Evolutionary conservation across 1,140 invertebrate species (phyloP), one percentile per base, ranked within the genome.

Genomic region (Drosophila nasuta): DNA sequence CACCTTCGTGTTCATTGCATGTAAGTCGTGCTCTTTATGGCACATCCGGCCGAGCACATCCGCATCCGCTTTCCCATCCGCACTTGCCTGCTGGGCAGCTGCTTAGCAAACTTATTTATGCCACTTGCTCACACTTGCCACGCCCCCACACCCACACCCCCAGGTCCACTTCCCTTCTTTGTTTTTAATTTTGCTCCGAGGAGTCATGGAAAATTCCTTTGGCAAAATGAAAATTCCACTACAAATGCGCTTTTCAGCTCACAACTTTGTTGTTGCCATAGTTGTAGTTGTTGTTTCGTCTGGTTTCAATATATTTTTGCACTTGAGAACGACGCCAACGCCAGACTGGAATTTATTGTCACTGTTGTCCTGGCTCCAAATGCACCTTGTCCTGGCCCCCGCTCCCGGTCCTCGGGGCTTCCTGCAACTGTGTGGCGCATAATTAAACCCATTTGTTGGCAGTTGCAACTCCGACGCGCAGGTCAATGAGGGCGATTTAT

Each of bases 181-280:
- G 82, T 87, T 87, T 82, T 87, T 77, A 71, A 76, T 76, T 79
- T 62, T 58, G 63, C 57, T 75, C 45, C 3, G 49, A 62, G 60
- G 43, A 76, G 58, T 56, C 13, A 58, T 66, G 66, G 59, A 57
- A 79, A 82, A 87, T 80, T 83, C 80, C 85, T 82, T 79, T 83
- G 83, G 83, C 74, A 83, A 87, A 88, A 87, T 87, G 83, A 88
- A 80, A 88, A 87, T 87, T 87, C 85, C 77, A 83, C 77, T 65
- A 28, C 13, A 65, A 65, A 38, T 35, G 57, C 41, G 28, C 25
- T 65, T 63, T 57, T 20, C 60, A 38, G 17, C 52, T 79, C 63
- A 64, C 49, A 71, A 62, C 35, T 46, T 54, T 56, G 30, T 71
- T 33, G 70, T 35, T 67, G 71, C 35, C 60, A 41, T 66, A 57